Conservation (phyloP, 2,113 vertebrate species). For the Promerops cafer region DNA sequence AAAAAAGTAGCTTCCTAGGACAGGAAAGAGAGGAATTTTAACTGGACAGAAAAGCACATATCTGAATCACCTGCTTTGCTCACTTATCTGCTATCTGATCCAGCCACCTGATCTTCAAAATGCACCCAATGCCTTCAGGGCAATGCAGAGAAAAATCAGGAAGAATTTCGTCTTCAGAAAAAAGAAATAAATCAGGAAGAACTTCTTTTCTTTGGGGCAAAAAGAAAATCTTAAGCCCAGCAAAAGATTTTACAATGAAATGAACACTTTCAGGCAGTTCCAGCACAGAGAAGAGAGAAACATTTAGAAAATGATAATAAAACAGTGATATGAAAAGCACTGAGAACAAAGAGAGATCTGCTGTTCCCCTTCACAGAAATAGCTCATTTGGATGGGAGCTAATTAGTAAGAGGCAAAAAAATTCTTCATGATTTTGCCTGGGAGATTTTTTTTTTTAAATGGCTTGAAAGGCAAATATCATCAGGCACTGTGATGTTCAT, state of each 20-base stretch:
- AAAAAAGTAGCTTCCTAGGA: neutral
- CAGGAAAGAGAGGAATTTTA: neutral
- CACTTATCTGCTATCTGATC: neutral
- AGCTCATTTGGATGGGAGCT: neutral
- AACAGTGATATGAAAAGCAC: neutral
- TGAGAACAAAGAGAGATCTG: conserved; percentile 1
- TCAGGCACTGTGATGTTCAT: conserved; percentile 19
- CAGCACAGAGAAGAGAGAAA: neutral
- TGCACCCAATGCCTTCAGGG: neutral
- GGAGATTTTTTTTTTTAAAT: conserved; percentile 1
- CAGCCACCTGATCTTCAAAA: neutral
- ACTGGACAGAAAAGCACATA: neutral
- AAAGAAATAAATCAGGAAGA: neutral
- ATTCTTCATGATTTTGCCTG: conserved; percentile 12
- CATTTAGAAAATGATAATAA: neutral
- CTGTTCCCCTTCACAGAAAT: neutral
- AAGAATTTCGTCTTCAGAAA: neutral
- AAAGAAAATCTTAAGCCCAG: neutral
- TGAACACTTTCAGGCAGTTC: neutral
- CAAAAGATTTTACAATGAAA: neutral
- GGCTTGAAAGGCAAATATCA: conserved; percentile 50
- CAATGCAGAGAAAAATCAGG: neutral
- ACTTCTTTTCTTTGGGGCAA: neutral
- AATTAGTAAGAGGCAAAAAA: conserved; percentile 36
- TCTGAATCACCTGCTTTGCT: neutral